Percentiles rank a stretch among this genome's conserved stretches.
phyloP scores from a whole-genome alignment of 2,797 vertebrate genomes.

The Characodon lateralis region DNA sequence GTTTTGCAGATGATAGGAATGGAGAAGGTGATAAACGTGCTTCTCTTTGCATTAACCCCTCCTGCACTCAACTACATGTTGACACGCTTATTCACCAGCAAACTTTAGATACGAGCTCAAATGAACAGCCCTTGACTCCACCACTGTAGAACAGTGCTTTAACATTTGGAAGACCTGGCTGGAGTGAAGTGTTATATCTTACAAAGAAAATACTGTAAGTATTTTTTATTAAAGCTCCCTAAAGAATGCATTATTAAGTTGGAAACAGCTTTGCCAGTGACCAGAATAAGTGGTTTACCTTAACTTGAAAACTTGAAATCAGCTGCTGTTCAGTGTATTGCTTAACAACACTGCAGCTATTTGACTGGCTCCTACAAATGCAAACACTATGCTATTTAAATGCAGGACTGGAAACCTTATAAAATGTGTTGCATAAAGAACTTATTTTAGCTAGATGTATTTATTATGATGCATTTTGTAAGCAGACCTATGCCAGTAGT shows the following conservation, averaged over 20 bases:
- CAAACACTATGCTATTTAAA: constrained; percentile 67
- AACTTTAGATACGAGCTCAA: constrained; percentile 47
- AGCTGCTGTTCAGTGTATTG: constrained; percentile 15
- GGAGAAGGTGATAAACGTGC: constrained; percentile 31
- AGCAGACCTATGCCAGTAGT: not conserved
- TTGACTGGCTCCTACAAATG: constrained; percentile 52
- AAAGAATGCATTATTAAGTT: not conserved
- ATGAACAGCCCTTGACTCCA: constrained; percentile 18
- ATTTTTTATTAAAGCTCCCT: not conserved
- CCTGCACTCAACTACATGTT: constrained; percentile 30
- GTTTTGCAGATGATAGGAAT: constrained; percentile 9
- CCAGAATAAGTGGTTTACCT: constrained; percentile 30
- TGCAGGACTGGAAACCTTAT: constrained; percentile 26
- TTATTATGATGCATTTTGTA: not conserved
- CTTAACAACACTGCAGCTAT: constrained; percentile 66
- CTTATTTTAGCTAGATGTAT: constrained; percentile 19
- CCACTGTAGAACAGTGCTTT: not conserved
- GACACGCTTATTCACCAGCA: constrained; percentile 47
- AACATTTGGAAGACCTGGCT: not conserved
- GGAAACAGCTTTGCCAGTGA: not conserved
- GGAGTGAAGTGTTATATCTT: not conserved
- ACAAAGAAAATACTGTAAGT: not conserved
- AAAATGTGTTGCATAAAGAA: constrained; percentile 12
- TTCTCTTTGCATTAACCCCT: constrained; percentile 20
- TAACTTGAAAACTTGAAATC: not conserved